phyloP scores from a whole-genome alignment of 2,113 vertebrate species.

The Todiramphus saurophagus region DNA sequence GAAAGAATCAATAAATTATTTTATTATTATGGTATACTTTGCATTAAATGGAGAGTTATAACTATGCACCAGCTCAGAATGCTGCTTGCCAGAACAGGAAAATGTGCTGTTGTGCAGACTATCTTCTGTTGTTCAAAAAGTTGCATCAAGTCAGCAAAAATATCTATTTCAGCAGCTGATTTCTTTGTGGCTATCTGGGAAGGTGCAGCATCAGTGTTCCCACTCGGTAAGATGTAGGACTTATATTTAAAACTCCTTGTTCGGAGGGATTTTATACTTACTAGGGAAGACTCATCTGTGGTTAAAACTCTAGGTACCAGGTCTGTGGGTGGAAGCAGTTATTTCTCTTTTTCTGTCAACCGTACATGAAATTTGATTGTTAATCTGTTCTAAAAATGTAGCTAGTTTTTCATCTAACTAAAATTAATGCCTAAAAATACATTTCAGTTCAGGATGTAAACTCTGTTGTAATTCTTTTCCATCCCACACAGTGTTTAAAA shows the following conservation, averaged over 20 bases:
- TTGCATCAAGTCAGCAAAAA: conserved; percentile 24
- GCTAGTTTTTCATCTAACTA: background rate
- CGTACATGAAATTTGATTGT: background rate
- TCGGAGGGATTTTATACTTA: background rate
- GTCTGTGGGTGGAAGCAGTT: background rate
- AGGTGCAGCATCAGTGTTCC: conserved; percentile 9
- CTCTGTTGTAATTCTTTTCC: background rate
- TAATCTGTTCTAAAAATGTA: background rate
- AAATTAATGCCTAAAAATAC: background rate
- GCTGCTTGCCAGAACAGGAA: background rate
- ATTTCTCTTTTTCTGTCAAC: background rate
- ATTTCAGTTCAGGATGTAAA: background rate
- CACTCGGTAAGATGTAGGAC: conserved; percentile 27
- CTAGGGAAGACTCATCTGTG: background rate
- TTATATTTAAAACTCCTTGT: background rate
- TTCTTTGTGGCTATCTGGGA: background rate
- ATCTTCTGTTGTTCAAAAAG: conserved; percentile 39
- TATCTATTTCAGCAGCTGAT: background rate
- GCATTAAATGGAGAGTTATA: background rate
- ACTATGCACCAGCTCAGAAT: background rate
- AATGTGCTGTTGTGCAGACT: background rate
- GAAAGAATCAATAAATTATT: background rate
- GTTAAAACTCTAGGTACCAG: background rate
- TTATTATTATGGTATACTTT: background rate
- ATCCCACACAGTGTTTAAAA: background rate